phyloP scores from a whole-genome alignment of 2,797 vertebrate genomes.

The Eulemur rubriventer region DNA sequence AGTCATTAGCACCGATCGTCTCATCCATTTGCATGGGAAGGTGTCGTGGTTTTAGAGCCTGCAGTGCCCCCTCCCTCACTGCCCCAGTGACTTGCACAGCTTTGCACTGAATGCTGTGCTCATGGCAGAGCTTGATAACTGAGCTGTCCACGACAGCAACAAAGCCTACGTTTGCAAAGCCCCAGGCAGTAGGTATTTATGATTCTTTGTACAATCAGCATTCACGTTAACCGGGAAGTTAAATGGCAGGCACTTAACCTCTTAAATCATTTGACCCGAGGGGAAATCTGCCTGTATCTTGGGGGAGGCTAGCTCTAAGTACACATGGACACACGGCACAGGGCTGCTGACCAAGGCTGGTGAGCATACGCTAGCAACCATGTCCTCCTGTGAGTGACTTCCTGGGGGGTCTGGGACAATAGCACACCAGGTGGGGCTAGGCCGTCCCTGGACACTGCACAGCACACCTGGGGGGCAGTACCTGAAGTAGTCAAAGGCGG shows the following conservation, averaged over 20 bases:
- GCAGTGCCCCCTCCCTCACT: too few relatives aligned
- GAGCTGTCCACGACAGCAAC: background rate
- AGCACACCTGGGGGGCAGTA: slow-evolving; percentile 68
- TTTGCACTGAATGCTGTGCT: background rate
- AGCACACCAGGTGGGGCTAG: too few relatives aligned
- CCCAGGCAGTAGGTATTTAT: background rate
- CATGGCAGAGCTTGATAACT: background rate
- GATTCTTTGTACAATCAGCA: background rate
- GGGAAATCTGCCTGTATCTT: background rate
- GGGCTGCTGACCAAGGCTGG: background rate
- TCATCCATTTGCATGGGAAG: background rate
- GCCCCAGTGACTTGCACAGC: background rate
- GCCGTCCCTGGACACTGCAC: too few relatives aligned
- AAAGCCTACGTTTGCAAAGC: background rate
- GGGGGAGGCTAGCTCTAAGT: background rate
- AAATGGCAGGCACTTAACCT: background rate
- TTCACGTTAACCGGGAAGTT: background rate
- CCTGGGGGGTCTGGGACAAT: background rate
- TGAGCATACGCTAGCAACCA: background rate
- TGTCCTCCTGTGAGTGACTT: background rate
- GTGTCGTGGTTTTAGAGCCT: background rate
- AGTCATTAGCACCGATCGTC: background rate
- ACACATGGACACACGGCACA: background rate
- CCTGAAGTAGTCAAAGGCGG: slow-evolving; percentile 99
- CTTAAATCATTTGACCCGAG: background rate